These are phyloP conservation scores for Dicyrtoma fusca DNA, from an alignment of 2,888 invertebrate genomes.

Conservation along the genomic window DNA sequence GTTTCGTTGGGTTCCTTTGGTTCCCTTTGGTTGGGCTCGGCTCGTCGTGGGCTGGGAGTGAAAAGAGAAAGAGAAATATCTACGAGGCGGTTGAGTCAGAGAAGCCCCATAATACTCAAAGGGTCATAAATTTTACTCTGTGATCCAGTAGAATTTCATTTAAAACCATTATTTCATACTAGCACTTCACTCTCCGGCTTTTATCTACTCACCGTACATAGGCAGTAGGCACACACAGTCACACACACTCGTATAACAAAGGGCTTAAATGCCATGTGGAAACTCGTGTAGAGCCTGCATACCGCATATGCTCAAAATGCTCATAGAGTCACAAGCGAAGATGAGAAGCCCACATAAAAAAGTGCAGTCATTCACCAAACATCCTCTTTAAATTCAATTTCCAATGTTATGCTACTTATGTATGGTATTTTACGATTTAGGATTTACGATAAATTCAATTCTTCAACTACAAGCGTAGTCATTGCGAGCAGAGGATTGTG, in stretches of 20 bases:
- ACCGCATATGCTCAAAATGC: too few relatives aligned
- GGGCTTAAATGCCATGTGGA: constrained; percentile 5
- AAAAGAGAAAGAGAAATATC: constrained; percentile 28
- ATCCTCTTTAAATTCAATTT: constrained; percentile 33
- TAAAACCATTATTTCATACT: constrained; percentile 48
- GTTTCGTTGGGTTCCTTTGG: constrained; percentile 4
- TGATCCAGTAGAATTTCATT: constrained; percentile 49
- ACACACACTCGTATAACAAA: neutral
- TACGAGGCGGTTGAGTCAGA: constrained; percentile 37
- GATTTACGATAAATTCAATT: constrained; percentile 30
- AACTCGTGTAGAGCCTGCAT: constrained; percentile 3
- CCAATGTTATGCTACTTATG: constrained; percentile 25
- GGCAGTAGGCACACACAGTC: neutral
- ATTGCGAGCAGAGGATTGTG: too few relatives aligned
- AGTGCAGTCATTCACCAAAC: constrained; percentile 31
- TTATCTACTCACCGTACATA: neutral
- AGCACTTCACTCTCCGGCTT: constrained; percentile 16
- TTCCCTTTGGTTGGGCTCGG: too few relatives aligned
- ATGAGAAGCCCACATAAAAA: neutral
- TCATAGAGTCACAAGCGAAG: too few relatives aligned
- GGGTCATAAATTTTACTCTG: constrained; percentile 47
- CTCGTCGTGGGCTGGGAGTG: constrained; percentile 12
- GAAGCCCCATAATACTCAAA: constrained; percentile 43
- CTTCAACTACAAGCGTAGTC: too few relatives aligned
- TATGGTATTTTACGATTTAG: constrained; percentile 16